Percentiles rank a stretch among this genome's conserved stretches.
These are phyloP conservation scores for Gymnarchus niloticus DNA, from an alignment of 2,113 vertebrate species.

Conservation along the genomic window DNA sequence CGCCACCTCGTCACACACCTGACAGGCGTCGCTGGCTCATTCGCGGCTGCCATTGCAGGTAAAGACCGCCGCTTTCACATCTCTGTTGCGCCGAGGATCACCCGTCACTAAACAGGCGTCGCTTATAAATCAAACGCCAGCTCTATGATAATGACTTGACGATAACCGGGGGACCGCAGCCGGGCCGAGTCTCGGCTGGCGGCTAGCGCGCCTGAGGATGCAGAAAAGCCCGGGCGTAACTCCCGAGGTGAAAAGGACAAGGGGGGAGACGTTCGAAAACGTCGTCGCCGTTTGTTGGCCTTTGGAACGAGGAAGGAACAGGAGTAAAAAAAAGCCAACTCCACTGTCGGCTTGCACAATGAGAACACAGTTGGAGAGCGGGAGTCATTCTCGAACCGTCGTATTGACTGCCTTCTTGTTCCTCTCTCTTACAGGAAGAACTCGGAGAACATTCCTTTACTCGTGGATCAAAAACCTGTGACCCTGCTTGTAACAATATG, in stretches of 20 bases:
- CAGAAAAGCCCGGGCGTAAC: background rate
- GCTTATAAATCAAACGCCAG: background rate
- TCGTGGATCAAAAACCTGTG: background rate
- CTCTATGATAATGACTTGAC: background rate
- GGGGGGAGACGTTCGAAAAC: background rate
- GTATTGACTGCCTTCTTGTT: no score
- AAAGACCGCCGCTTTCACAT: conserved; percentile 36
- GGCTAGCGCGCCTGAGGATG: background rate
- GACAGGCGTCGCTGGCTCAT: conserved; percentile 45
- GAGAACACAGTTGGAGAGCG: background rate
- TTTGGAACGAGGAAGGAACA: background rate
- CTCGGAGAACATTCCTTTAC: background rate
- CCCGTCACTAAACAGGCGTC: conserved; percentile 29
- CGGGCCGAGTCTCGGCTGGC: background rate
- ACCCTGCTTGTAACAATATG: background rate
- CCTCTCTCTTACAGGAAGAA: background rate
- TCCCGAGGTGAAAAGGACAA: background rate
- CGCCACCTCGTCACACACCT: conserved; percentile 10
- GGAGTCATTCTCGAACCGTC: background rate
- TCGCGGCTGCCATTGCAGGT: conserved; percentile 20
- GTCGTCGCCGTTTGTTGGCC: background rate
- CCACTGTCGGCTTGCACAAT: background rate
- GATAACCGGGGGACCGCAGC: background rate
- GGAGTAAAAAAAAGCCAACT: no score
- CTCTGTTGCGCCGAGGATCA: conserved; percentile 28